Conservation (phyloP, 1,140 invertebrate species). For the Hetaerina americana region DNA sequence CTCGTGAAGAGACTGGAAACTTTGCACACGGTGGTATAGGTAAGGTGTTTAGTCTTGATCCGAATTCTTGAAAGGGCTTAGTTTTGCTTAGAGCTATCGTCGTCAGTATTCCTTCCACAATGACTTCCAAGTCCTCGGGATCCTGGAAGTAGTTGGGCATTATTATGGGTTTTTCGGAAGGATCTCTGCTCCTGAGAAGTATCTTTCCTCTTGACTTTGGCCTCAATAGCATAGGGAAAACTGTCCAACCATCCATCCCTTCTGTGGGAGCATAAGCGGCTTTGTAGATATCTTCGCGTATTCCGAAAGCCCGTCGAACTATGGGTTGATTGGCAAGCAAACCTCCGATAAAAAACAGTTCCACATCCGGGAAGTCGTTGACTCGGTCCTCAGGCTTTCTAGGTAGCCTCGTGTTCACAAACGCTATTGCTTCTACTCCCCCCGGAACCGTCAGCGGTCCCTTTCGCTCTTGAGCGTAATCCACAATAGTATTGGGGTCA, state of each 20-base stretch:
- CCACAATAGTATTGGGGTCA: slow-evolving; percentile 24
- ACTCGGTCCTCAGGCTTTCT: slow-evolving; percentile 34
- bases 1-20: slow-evolving; percentile 44
- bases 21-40: slow-evolving; percentile 49
- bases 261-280: slow-evolving; percentile 36
- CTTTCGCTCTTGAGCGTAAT: slow-evolving; percentile 35
- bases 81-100: slow-evolving; percentile 42
- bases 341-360: slow-evolving; percentile 48
- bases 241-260: slow-evolving; percentile 40
- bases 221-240: slow-evolving; percentile 54
- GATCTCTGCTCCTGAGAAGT: slow-evolving; percentile 49
- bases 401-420: slow-evolving; percentile 41
- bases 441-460: slow-evolving; percentile 65
- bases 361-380: slow-evolving; percentile 54
- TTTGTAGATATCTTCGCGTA: slow-evolving; percentile 37
- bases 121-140: slow-evolving; percentile 44
- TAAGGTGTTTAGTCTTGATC: slow-evolving; percentile 42
- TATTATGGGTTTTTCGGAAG: slow-evolving; percentile 62
- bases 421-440: slow-evolving; percentile 64
- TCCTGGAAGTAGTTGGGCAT: slow-evolving; percentile 65
- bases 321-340: slow-evolving; percentile 37
- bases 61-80: slow-evolving; percentile 39
- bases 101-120: slow-evolving; percentile 45
- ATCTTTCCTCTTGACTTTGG: slow-evolving; percentile 62
- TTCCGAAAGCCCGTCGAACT: slow-evolving; percentile 38